phyloP scores from a whole-genome alignment of 2,113 vertebrate species.

The Sylvietta virens region DNA sequence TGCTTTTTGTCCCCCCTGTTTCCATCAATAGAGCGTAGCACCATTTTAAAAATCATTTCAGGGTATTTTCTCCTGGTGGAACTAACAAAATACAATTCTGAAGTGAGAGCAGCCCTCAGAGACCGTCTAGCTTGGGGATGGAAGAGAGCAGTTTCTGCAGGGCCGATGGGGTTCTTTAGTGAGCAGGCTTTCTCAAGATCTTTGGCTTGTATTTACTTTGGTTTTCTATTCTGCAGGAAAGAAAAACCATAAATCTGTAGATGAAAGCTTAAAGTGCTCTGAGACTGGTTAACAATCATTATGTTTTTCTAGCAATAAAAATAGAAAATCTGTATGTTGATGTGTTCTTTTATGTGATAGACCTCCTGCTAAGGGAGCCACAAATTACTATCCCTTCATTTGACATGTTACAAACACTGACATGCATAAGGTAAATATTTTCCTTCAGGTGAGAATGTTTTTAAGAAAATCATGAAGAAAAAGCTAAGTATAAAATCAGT shows the following conservation, averaged over 20 bases:
- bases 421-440: background rate
- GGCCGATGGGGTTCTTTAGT: background rate
- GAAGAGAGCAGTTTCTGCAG: background rate
- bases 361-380: background rate
- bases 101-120: background rate
- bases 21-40: background rate
- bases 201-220: background rate
- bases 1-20: fast-evolving
- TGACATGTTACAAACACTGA: background rate
- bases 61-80: background rate
- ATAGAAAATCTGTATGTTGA: background rate
- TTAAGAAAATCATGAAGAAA: background rate
- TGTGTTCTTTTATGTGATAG: background rate
- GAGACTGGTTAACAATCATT: background rate
- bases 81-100: background rate
- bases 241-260: background rate
- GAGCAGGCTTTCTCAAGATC: background rate
- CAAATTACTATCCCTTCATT: background rate
- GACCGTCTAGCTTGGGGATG: fast-evolving
- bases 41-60: fast-evolving
- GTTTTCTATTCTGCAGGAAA: background rate
- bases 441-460: background rate
- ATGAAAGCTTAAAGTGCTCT: background rate
- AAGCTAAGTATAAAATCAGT: background rate
- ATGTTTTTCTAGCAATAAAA: background rate